Percentiles rank a stretch among this genome's conserved stretches.
These are phyloP conservation scores for Philaethria dido DNA, from an alignment of 2,888 invertebrate genomes.

Conservation along the genomic window DNA sequence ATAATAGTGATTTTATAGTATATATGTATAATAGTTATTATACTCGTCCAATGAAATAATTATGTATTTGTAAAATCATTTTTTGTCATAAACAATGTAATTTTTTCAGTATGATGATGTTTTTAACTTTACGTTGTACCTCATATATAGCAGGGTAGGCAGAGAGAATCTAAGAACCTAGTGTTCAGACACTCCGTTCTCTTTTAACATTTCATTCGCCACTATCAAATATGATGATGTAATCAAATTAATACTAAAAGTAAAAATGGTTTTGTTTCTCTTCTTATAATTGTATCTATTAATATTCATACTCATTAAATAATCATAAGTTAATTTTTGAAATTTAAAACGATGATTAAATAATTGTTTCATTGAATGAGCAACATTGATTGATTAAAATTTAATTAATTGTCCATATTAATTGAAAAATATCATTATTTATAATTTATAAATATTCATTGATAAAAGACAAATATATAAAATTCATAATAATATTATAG, in stretches of 20 bases:
- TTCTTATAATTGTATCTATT: too few relatives aligned
- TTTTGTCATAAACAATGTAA: too few relatives aligned
- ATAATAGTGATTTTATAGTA: conserved; percentile 2
- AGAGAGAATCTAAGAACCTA: too few relatives aligned
- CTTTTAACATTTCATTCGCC: too few relatives aligned
- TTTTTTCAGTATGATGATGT: too few relatives aligned
- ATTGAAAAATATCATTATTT: not conserved
- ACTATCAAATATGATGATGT: too few relatives aligned
- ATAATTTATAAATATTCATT: conserved; percentile 3
- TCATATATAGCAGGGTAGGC: too few relatives aligned
- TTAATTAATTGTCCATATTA: not conserved
- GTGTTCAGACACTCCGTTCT: too few relatives aligned
- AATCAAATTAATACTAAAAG: not conserved
- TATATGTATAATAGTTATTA: conserved; percentile 20
- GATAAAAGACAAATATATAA: conserved; percentile 2
- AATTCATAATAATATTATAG: conserved; percentile 3
- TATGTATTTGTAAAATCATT: not conserved
- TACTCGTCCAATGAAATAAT: not conserved
- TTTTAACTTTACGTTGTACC: too few relatives aligned
- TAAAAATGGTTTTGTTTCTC: not conserved
- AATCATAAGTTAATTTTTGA: not conserved
- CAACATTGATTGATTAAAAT: not conserved
- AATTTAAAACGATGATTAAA: not conserved
- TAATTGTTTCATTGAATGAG: not conserved
- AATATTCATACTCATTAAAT: too few relatives aligned